Conservation (phyloP, 2,113 vertebrate genomes). For the Stigmatopora argus region DNA sequence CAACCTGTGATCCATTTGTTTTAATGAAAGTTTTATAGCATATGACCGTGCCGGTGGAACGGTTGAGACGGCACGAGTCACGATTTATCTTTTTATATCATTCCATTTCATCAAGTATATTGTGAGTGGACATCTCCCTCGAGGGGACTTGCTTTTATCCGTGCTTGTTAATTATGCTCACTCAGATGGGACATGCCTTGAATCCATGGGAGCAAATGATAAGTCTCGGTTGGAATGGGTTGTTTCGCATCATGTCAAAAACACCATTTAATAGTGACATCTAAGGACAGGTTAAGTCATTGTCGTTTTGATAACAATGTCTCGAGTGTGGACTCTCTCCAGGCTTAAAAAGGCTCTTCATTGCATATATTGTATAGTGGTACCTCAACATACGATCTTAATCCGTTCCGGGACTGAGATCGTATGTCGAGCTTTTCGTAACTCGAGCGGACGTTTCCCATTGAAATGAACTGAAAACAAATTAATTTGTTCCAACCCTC, state of each 20-base stretch:
- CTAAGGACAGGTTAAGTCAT: neutral
- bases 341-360: neutral
- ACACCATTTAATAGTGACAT: neutral
- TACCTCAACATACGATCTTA: no score
- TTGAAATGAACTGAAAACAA: no score
- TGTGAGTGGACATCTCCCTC: conserved; percentile 59
- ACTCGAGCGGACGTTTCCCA: no score
- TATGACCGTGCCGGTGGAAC: conserved; percentile 45
- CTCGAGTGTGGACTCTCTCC: neutral
- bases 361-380: no score
- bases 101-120: conserved; percentile 72
- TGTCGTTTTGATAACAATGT: neutral
- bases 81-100: conserved; percentile 59
- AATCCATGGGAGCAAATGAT: conserved; percentile 27
- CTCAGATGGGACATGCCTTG: conserved; percentile 42
- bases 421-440: no score
- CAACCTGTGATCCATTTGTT: conserved; percentile 42
- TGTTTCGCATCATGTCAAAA: neutral
- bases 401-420: no score
- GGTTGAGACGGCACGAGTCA: conserved; percentile 51
- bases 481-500: no score
- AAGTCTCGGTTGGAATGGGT: conserved; percentile 23
- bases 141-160: conserved; percentile 49
- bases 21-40: conserved; percentile 51
- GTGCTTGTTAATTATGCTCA: conserved; percentile 60